These are phyloP conservation scores for Lutjanus campechanus DNA, from an alignment of 2,797 vertebrate genomes.

Conservation along the genomic window DNA sequence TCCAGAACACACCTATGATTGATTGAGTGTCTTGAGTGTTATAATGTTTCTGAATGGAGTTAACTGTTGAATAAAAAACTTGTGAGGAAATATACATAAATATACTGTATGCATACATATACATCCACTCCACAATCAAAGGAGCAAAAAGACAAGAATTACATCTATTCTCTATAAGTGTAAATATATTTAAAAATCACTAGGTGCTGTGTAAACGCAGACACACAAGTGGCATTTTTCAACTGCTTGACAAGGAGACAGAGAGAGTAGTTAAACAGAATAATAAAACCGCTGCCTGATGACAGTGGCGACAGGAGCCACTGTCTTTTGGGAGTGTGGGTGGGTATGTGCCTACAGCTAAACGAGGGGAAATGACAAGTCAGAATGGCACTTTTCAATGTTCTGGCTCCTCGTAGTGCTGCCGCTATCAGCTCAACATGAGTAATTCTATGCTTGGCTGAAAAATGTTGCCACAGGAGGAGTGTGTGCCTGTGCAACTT, in stretches of 20 bases:
- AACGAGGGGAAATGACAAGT: conserved; percentile 64
- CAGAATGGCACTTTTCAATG: conserved; percentile 57
- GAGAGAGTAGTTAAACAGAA: conserved; percentile 60
- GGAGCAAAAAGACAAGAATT: background rate
- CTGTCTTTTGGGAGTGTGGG: conserved; percentile 65
- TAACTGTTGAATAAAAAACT: background rate
- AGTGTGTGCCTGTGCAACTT: background rate
- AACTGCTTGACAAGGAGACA: conserved; percentile 51
- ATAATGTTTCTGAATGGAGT: background rate
- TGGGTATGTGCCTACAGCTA: conserved; percentile 66
- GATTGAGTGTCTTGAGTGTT: background rate
- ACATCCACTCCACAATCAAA: background rate
- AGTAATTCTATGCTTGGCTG: conserved; percentile 34
- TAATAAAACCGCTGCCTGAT: conserved; percentile 55
- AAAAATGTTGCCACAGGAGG: conserved; percentile 7
- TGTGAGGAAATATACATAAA: background rate
- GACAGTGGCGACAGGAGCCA: conserved; percentile 51
- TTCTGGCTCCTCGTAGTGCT: conserved; percentile 27
- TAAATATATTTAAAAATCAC: conserved; percentile 29
- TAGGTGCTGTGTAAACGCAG: conserved; percentile 11
- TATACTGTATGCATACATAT: background rate
- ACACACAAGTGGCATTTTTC: conserved; percentile 41
- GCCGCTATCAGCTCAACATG: conserved; percentile 34
- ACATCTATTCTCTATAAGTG: background rate
- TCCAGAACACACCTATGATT: too few species aligned